Evolutionary conservation across 2,888 invertebrate species (phyloP).

Genomic region (Tenthredo notha): DNA sequence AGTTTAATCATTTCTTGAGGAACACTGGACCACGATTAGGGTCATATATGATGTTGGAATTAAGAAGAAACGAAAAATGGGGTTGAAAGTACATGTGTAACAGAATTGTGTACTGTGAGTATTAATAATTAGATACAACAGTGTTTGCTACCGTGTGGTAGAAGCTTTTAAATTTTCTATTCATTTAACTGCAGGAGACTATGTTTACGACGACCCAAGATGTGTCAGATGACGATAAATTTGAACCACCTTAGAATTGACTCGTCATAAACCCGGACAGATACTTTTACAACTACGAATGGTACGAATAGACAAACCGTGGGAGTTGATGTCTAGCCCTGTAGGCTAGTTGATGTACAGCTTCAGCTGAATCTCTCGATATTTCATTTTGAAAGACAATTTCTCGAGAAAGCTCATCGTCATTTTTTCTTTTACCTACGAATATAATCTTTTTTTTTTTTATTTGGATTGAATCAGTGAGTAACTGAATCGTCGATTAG

Average conservation of each 20-base stretch:
- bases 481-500: neutral
- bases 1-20: neutral
- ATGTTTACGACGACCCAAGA: slow-evolving; percentile 35
- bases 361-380: neutral
- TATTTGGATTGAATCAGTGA: neutral
- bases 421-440: neutral
- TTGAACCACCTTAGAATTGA: slow-evolving; percentile 50
- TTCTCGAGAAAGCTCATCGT: neutral
- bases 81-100: neutral
- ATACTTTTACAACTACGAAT: slow-evolving; percentile 42
- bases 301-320: slow-evolving; percentile 41
- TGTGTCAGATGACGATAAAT: slow-evolving; percentile 47
- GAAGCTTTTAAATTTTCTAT: slow-evolving; percentile 26
- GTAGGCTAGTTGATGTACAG: neutral
- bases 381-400: neutral
- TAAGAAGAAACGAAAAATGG: neutral
- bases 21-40: neutral
- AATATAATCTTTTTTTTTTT: neutral
- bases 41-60: neutral
- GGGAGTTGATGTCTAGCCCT: slow-evolving; percentile 6
- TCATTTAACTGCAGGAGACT: slow-evolving; percentile 11
- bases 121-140: neutral
- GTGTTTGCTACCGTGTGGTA: slow-evolving; percentile 31
- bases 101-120: neutral
- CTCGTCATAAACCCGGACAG: slow-evolving; percentile 48